These are phyloP conservation scores for Chydorus sphaericus DNA, from an alignment of 2,888 invertebrate genomes.

Conservation along the genomic window DNA sequence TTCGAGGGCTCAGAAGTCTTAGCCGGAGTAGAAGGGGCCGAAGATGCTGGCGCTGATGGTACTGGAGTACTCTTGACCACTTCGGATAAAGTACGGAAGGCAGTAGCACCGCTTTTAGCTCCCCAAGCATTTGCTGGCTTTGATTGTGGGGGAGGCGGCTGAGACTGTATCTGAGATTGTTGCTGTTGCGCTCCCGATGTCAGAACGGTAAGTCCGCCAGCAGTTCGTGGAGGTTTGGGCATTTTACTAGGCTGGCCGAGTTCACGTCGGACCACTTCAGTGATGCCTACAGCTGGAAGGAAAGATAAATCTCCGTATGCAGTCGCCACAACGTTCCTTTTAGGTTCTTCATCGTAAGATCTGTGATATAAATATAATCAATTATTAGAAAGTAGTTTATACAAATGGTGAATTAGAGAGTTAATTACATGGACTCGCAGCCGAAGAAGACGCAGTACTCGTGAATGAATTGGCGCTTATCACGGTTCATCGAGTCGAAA, in stretches of 20 bases:
- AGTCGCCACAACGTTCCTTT: constrained; percentile 86
- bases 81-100: constrained; percentile 10
- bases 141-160: background rate
- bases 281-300: constrained; percentile 71
- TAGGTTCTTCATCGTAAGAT: constrained; percentile 89
- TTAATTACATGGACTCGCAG: constrained; percentile 53
- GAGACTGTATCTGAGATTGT: background rate
- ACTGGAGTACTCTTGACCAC: constrained; percentile 6
- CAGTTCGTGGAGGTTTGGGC: constrained; percentile 39
- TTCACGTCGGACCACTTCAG: constrained; percentile 66
- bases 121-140: constrained; percentile 8
- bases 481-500: constrained; percentile 84
- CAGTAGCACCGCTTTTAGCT: background rate
- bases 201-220: background rate
- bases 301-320: constrained; percentile 72
- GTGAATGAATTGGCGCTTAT: constrained; percentile 81
- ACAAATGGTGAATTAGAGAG: background rate
- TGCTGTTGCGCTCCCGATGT: background rate
- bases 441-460: constrained; percentile 92
- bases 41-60: background rate
- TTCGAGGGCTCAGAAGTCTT: constrained; percentile 1
- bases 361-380: background rate
- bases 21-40: background rate
- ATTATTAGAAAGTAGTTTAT: background rate
- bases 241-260: constrained; percentile 62